Percentiles rank a stretch among this genome's conserved stretches.
Evolutionary conservation across 2,888 invertebrate species (phyloP).

Genomic region (Synergus laeviventris): DNA sequence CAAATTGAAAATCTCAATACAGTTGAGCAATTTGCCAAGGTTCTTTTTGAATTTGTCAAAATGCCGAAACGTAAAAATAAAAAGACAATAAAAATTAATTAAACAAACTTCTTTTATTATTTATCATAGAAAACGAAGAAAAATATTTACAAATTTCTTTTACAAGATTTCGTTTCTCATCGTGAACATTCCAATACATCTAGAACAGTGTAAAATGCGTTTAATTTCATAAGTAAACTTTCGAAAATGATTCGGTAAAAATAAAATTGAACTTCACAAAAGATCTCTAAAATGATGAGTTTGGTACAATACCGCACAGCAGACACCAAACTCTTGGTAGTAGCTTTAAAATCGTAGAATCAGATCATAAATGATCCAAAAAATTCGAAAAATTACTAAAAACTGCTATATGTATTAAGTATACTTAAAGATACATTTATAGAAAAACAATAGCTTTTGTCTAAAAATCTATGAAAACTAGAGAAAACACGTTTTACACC

Average conservation of each 20-base stretch:
- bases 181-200: neutral
- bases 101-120: constrained; percentile 5
- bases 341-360: neutral
- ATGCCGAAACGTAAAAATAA: no score
- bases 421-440: neutral
- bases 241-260: neutral
- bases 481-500: neutral
- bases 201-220: neutral
- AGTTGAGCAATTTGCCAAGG: no score
- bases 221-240: neutral
- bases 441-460: neutral
- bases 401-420: no score
- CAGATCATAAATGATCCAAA: neutral
- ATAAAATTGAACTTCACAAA: neutral
- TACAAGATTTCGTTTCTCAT: neutral
- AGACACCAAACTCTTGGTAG: neutral
- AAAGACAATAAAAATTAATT: neutral
- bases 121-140: constrained; percentile 17
- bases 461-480: neutral
- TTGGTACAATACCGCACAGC: neutral
- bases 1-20: no score
- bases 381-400: neutral
- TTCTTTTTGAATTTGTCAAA: no score
- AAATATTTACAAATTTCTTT: constrained; percentile 23
- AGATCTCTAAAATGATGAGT: neutral